Conservation (phyloP, 2,797 vertebrate species). For the Catamblyrhynchus diadema region DNA sequence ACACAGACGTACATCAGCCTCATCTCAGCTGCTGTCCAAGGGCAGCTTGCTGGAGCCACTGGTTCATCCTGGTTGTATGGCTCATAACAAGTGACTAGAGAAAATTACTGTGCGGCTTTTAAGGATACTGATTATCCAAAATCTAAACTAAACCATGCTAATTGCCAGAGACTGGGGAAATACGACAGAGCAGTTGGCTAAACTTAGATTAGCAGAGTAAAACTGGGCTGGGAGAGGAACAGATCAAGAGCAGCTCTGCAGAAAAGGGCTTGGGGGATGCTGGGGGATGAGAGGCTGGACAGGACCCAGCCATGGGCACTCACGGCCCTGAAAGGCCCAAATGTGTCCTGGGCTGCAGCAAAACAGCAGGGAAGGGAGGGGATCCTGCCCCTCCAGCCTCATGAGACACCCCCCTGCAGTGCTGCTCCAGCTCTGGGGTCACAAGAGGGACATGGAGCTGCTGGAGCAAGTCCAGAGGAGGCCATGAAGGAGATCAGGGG, state of each 20-base stretch:
- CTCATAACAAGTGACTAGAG: neutral
- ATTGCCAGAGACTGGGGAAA: neutral
- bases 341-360: neutral
- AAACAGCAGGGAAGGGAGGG: neutral
- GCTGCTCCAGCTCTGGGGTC: neutral
- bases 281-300: neutral
- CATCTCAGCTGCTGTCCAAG: neutral
- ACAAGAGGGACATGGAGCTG: neutral
- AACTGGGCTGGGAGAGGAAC: neutral
- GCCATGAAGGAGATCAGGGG: neutral
- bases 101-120: neutral
- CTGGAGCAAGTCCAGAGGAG: neutral
- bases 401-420: neutral
- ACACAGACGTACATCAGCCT: rapidly evolving
- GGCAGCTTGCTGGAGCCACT: neutral
- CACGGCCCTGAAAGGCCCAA: neutral
- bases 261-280: neutral
- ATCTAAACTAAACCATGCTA: neutral
- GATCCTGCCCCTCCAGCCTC: neutral
- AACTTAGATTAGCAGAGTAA: neutral
- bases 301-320: neutral
- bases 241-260: neutral
- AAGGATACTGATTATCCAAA: neutral
- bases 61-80: rapidly evolving
- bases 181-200: neutral